phyloP scores from a whole-genome alignment of 2,888 invertebrate species.

The Xanthorhoe designata region DNA sequence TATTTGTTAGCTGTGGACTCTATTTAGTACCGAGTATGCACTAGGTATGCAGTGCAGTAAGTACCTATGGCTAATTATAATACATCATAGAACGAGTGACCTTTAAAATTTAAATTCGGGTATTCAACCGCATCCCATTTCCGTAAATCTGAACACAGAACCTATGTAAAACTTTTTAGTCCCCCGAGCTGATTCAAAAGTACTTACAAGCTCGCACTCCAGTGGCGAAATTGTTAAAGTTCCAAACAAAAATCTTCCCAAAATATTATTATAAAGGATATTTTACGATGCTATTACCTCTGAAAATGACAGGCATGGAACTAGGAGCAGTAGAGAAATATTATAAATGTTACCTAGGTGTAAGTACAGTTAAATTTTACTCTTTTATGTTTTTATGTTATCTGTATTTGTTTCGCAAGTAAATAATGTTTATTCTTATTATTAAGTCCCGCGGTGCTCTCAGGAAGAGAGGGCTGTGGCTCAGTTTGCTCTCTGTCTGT shows the following conservation, averaged over 20 bases:
- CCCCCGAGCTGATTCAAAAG: conserved; percentile 49
- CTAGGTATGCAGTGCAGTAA: no score
- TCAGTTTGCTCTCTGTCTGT: no score
- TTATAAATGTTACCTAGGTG: no score
- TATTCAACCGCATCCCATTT: conserved; percentile 11
- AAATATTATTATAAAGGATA: conserved; percentile 60
- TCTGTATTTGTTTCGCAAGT: no score
- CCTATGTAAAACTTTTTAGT: conserved; percentile 47
- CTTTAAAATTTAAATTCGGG: conserved; percentile 10
- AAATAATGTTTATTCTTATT: no score
- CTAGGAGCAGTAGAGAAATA: background rate
- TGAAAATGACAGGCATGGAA: conserved; percentile 12
- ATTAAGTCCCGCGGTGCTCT: no score
- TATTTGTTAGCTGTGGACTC: no score
- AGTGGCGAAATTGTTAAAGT: conserved; percentile 58
- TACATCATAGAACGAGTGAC: background rate
- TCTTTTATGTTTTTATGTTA: no score
- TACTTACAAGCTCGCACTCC: conserved; percentile 48
- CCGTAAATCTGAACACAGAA: conserved; percentile 18
- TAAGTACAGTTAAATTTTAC: no score
- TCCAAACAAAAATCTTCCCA: conserved; percentile 57
- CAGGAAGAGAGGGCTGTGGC: no score
- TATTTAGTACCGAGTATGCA: no score
- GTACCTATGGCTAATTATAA: no score
- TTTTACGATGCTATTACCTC: conserved; percentile 60